Percentiles rank a stretch among this genome's conserved stretches.
Evolutionary conservation across 2,113 vertebrate species (phyloP).

Genomic region (Gymnocephalus cernua): DNA sequence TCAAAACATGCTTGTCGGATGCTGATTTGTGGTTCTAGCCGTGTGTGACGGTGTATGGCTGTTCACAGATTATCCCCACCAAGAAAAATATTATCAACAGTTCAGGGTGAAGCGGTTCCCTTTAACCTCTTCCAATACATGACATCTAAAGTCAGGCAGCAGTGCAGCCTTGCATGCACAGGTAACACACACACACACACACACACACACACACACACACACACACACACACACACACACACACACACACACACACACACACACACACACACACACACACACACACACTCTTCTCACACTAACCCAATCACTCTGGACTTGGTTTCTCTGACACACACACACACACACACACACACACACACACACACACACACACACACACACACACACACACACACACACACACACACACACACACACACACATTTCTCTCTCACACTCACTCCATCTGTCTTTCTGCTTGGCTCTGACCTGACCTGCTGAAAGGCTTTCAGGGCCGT

Average conservation of each 20-base stretch:
- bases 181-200: constrained; percentile 5
- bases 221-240: not conserved
- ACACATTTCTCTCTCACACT: constrained; percentile 24
- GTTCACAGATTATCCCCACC: constrained; percentile 34
- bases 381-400: too few relatives aligned
- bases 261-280: too few relatives aligned
- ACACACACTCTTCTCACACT: too few relatives aligned
- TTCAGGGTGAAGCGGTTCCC: not conserved
- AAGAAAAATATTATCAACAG: constrained; percentile 14
- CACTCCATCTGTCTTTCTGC: constrained; percentile 37
- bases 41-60: not conserved
- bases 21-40: constrained; percentile 16
- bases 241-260: too few relatives aligned
- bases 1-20: constrained; percentile 3
- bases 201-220: not conserved
- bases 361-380: too few relatives aligned
- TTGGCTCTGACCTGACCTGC: constrained; percentile 46
- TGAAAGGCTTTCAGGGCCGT: constrained; percentile 37
- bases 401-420: constrained; percentile 16
- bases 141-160: constrained; percentile 26
- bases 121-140: constrained; percentile 23
- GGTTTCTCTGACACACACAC: too few relatives aligned
- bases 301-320: too few relatives aligned
- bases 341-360: too few relatives aligned
- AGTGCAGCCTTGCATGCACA: constrained; percentile 13